phyloP scores from a whole-genome alignment of 1,140 invertebrate species.

The Drosophila lacertosa region DNA sequence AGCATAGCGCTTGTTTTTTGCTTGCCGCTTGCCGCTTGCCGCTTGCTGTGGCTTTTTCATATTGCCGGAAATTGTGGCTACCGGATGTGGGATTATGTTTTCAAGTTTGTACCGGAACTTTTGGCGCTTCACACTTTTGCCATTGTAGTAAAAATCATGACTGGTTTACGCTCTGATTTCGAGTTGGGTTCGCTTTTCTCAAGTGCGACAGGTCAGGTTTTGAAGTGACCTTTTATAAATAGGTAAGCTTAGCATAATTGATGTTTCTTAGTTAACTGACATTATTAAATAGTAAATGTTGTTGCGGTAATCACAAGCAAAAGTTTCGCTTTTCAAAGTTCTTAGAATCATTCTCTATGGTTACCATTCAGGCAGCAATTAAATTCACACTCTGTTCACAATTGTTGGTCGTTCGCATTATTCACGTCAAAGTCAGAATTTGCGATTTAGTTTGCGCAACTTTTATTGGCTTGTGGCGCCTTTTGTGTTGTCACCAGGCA shows the following conservation, averaged over 20 bases:
- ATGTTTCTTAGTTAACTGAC: constrained; percentile 5
- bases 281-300: too few relatives aligned
- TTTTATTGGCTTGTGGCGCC: constrained; percentile 76
- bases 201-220: constrained; percentile 55
- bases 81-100: constrained; percentile 79
- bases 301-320: too few relatives aligned
- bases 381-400: constrained; percentile 55
- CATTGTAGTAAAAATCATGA: constrained; percentile 44
- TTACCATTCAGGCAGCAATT: constrained; percentile 48
- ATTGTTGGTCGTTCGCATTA: constrained; percentile 47
- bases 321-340: too few relatives aligned
- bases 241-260: constrained; percentile 27
- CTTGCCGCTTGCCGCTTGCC: constrained; percentile 22
- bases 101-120: constrained; percentile 74
- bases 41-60: constrained; percentile 77
- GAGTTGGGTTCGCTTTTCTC: constrained; percentile 11
- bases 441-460: constrained; percentile 63
- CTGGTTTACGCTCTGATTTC: constrained; percentile 28
- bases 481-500: constrained; percentile 69
- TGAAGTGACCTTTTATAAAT: constrained; percentile 10
- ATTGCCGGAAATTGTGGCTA: constrained; percentile 78
- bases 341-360: too few relatives aligned
- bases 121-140: constrained; percentile 50
- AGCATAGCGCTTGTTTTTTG: constrained; percentile 31
- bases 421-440: constrained; percentile 63